phyloP scores from a whole-genome alignment of 2,113 vertebrate species.

The Ciconia boyciana region DNA sequence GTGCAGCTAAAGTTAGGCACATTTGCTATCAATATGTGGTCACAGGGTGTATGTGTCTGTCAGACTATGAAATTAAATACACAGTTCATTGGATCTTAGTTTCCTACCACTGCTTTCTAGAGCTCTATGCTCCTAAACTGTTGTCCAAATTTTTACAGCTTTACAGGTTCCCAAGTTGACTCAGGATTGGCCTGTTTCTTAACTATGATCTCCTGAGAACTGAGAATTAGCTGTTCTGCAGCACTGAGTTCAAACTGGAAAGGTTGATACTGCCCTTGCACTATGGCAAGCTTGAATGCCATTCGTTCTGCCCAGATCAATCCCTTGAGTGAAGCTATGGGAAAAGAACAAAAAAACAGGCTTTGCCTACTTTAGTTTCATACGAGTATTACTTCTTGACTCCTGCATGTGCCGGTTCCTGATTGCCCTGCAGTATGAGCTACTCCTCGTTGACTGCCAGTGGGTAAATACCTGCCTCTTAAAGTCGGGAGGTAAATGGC shows the following conservation, averaged over 20 bases:
- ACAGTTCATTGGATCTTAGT: not conserved
- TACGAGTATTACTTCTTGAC: not conserved
- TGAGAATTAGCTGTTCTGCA: not conserved
- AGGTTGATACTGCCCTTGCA: not conserved
- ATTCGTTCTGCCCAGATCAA: not conserved
- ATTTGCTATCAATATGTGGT: not conserved
- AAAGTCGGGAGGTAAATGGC: not conserved
- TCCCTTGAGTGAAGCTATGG: not conserved
- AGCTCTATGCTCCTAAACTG: not conserved
- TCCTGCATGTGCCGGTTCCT: not conserved
- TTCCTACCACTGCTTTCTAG: not conserved
- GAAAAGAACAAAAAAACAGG: not conserved
- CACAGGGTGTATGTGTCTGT: not conserved
- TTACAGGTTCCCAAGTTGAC: not conserved
- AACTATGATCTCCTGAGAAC: not conserved
- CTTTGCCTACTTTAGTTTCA: not conserved
- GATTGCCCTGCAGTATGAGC: not conserved
- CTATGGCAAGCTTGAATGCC: not conserved
- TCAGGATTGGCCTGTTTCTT: not conserved
- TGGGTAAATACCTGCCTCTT: not conserved
- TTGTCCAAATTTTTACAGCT: not conserved
- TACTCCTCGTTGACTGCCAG: not conserved
- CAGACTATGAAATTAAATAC: not conserved
- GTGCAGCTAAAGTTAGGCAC: not conserved
- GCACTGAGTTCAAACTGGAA: not conserved